phyloP scores from a whole-genome alignment of 2,888 invertebrate species.

The Cryptus viduatorius region DNA sequence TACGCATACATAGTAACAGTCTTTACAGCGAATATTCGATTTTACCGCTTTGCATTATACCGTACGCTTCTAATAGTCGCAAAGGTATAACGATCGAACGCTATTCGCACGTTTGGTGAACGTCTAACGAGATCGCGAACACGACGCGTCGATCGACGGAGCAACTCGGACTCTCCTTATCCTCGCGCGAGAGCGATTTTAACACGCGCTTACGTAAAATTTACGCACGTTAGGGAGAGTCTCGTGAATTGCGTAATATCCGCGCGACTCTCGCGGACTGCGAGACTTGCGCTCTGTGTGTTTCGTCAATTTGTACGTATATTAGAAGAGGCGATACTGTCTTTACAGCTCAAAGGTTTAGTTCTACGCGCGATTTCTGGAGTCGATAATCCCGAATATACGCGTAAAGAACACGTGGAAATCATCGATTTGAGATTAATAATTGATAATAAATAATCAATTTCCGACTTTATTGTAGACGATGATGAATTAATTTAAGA shows the following conservation, averaged over 20 bases:
- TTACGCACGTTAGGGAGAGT: conserved; percentile 55
- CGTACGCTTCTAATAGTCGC: conserved; percentile 29
- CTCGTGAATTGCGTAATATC: conserved; percentile 49
- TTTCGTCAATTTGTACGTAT: background rate
- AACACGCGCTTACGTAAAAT: conserved; percentile 66
- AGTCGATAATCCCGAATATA: no score
- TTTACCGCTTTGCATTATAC: background rate
- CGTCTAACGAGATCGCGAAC: conserved; percentile 41
- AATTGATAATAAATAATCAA: no score
- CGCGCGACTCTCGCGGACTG: conserved; percentile 18
- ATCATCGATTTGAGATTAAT: no score
- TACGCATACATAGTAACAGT: background rate
- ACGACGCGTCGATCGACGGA: conserved; percentile 13
- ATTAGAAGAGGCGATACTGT: background rate
- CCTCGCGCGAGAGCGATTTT: conserved; percentile 51
- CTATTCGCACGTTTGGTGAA: conserved; percentile 32
- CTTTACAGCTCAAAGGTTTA: no score
- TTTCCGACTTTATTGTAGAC: no score
- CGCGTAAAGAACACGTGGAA: no score
- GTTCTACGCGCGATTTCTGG: no score
- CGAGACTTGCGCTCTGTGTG: background rate
- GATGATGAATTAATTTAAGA: no score
- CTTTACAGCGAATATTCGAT: background rate
- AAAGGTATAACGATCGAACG: conserved; percentile 15
- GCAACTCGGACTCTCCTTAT: conserved; percentile 36